Evolutionary conservation across 1,140 invertebrate species (phyloP).

Genomic region (Halictus rubicundus): DNA sequence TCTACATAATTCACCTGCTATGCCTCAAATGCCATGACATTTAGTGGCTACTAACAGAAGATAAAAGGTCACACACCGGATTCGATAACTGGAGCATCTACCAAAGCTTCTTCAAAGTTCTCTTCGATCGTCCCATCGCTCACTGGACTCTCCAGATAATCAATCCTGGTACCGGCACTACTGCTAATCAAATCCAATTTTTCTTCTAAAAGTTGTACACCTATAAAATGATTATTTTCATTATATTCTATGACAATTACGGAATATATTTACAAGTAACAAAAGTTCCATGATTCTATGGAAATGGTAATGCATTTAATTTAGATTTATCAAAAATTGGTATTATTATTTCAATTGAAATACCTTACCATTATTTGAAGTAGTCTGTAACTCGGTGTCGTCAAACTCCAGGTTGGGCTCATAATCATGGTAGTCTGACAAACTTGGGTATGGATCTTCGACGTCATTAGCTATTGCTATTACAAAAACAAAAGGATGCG

Average conservation of each 20-base stretch:
- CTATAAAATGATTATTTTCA: slow-evolving; percentile 56
- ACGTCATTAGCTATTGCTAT: slow-evolving; percentile 80
- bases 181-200: slow-evolving; percentile 79
- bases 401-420: slow-evolving; percentile 97
- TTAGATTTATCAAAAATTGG: background rate
- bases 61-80: slow-evolving; percentile 78
- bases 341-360: background rate
- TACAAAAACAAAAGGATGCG: slow-evolving; percentile 23
- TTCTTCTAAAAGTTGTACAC: slow-evolving; percentile 80
- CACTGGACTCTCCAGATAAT: slow-evolving; percentile 88
- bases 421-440: slow-evolving; percentile 95
- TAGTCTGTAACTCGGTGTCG: slow-evolving; percentile 91
- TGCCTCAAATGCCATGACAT: slow-evolving; percentile 69
- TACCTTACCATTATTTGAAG: slow-evolving; percentile 73
- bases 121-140: slow-evolving; percentile 95
- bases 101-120: slow-evolving; percentile 95
- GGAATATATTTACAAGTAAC: no score
- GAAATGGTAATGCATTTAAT: background rate
- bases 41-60: slow-evolving; percentile 68
- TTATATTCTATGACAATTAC: slow-evolving; percentile 4
- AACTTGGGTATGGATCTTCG: slow-evolving; percentile 92
- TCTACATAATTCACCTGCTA: slow-evolving; percentile 69
- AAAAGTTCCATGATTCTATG: background rate
- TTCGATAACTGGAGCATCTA: slow-evolving; percentile 82
- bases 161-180: slow-evolving; percentile 78